A percentile compares a stretch with the other conserved stretches of the same genome.
These are phyloP conservation scores for Lipotes vexillifer DNA, from an alignment of 2,113 vertebrate species.

Conservation along the genomic window DNA sequence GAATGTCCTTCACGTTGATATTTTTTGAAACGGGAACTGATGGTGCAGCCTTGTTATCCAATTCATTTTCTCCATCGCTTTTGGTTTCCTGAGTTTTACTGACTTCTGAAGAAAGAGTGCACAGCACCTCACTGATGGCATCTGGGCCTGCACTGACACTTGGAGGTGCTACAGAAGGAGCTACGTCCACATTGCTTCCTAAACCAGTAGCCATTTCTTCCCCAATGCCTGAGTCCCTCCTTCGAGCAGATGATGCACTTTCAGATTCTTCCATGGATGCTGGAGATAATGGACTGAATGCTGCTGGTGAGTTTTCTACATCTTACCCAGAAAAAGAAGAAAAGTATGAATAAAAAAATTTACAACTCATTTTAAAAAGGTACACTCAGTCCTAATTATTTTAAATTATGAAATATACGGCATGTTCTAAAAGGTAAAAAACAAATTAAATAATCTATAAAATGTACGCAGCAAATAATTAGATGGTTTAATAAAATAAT, in stretches of 20 bases:
- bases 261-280: constrained; percentile 75
- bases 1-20: constrained; percentile 94
- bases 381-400: not conserved
- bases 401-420: not conserved
- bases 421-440: not conserved
- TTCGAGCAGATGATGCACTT: constrained; percentile 77
- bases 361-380: constrained; percentile 1
- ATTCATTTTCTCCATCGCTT: constrained; percentile 69
- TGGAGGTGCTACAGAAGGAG: constrained; percentile 45
- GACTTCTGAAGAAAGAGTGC: constrained; percentile 92
- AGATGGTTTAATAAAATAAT: not conserved
- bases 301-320: constrained; percentile 62
- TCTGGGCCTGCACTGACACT: constrained; percentile 87
- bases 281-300: not conserved
- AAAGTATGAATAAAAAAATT: constrained; percentile 2
- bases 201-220: constrained; percentile 84
- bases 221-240: constrained; percentile 87
- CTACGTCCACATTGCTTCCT: constrained; percentile 40
- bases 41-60: constrained; percentile 66
- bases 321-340: constrained; percentile 54
- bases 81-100: constrained; percentile 79
- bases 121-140: constrained; percentile 92
- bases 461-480: not conserved
- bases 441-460: not conserved
- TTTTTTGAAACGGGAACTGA: constrained; percentile 86